Evolutionary conservation across 2,113 vertebrate genomes (phyloP).

Genomic region (Chauna torquata): DNA sequence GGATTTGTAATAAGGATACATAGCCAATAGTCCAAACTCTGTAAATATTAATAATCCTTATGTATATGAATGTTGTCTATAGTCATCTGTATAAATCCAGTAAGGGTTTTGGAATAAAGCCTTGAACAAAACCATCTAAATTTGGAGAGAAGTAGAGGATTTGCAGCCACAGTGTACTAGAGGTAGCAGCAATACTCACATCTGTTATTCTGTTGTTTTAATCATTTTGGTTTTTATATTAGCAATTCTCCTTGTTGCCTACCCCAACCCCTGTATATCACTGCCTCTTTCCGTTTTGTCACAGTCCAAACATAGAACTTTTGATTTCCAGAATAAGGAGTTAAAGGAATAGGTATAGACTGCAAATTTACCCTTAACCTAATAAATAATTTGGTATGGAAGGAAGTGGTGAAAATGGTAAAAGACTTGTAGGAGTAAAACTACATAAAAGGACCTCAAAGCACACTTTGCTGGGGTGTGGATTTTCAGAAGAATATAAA

Average conservation of each 20-base stretch:
- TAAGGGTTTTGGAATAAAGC: neutral
- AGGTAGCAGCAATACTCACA: neutral
- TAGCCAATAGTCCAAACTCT: neutral
- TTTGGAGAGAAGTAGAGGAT: neutral
- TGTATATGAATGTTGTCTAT: neutral
- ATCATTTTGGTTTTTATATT: neutral
- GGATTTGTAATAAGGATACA: neutral
- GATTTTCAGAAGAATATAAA: conserved; percentile 57
- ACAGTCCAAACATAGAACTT: neutral
- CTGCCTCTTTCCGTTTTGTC: neutral
- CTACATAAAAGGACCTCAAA: conserved; percentile 31
- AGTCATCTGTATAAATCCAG: neutral
- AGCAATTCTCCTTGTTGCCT: neutral
- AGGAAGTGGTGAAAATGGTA: neutral
- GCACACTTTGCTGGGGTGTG: neutral
- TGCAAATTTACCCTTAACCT: neutral
- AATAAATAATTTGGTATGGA: neutral
- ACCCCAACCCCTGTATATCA: neutral
- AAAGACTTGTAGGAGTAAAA: conserved; percentile 25
- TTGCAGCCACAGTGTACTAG: neutral
- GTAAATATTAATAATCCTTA: neutral
- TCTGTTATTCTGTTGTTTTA: neutral
- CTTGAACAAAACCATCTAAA: neutral
- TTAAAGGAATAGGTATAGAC: neutral
- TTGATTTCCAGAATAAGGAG: neutral